Evolutionary conservation across 2,888 invertebrate species (phyloP), one percentile per base, ranked within the genome.

Genomic region (Eristalinus sepulchralis): DNA sequence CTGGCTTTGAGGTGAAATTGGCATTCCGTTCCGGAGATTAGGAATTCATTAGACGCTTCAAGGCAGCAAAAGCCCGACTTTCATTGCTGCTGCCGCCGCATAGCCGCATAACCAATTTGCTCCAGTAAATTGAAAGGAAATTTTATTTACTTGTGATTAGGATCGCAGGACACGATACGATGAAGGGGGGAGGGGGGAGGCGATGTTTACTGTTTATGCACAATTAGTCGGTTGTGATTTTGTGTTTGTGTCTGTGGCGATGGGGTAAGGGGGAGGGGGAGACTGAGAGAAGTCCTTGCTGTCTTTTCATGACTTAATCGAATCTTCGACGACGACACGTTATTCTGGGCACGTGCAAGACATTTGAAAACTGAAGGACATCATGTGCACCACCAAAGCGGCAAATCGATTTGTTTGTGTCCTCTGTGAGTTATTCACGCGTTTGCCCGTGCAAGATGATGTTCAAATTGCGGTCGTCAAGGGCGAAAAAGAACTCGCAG

Each of bases 31-130:
- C 47, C 47, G 47, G 47, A 47, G 47, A 59, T 59, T 70, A 59
- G 68, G 24, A 59, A 70, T 70, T 70, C 57, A 60, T 70, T 70
- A 70, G 59, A 59, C 22, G 34, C 70, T 24, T n/a, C 8, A 47
- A n/a, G 8, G 17, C 13, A 13, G 13, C 24, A 24, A 22, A 36
- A 34, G 59, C 27, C 59, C 36, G 39, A 31, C 39, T 17, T 17
- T 17, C 17, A 22, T n/a, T 10, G 13, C 59, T 2, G 10, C 24
- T 5, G 62, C 8, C 10, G 6, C 0, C 22, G 24, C n/a, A 17
- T 20, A 60, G 20, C 59, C n/a, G 71, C 39, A 71, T 39, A 71
- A 60, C 60, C 39, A 71, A 71, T 71, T 71, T 17, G 27, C 31
- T 36, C 20, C 39, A 71, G 17, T 27, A 60, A 71, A 71, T 71